Conservation (phyloP, 1,140 invertebrate species). For the Agrypnia vestita region DNA sequence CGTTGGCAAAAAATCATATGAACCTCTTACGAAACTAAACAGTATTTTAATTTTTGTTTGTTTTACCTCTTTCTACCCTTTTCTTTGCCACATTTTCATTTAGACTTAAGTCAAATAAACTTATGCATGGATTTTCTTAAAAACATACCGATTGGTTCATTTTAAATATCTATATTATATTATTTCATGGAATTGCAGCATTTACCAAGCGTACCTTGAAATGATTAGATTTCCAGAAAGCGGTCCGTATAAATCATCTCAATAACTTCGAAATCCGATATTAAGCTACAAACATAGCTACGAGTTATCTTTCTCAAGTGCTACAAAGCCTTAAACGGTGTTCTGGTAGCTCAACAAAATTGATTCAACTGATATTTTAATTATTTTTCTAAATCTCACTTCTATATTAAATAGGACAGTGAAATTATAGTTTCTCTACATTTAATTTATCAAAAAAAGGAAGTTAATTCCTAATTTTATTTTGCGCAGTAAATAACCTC, state of each 20-base stretch:
- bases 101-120: too few species aligned
- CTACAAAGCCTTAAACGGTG: neutral
- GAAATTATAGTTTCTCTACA: neutral
- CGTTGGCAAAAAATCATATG: too few species aligned
- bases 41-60: too few species aligned
- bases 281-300: conserved; percentile 11
- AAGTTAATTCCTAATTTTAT: too few species aligned
- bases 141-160: too few species aligned
- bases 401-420: neutral
- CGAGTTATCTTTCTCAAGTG: conserved; percentile 12
- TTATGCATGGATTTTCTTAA: too few species aligned
- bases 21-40: too few species aligned
- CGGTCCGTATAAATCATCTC: conserved; percentile 13
- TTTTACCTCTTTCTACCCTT: too few species aligned
- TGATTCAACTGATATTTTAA: neutral
- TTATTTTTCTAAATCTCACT: neutral
- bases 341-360: conserved; percentile 8
- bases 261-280: conserved; percentile 27
- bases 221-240: conserved; percentile 1
- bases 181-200: neutral
- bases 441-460: too few species aligned
- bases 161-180: too few species aligned
- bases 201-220: neutral
- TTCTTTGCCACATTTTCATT: neutral
- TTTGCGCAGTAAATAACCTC: too few species aligned